These are phyloP conservation scores for Mechanitis messenoides DNA, from an alignment of 2,888 invertebrate species.

Conservation along the genomic window DNA sequence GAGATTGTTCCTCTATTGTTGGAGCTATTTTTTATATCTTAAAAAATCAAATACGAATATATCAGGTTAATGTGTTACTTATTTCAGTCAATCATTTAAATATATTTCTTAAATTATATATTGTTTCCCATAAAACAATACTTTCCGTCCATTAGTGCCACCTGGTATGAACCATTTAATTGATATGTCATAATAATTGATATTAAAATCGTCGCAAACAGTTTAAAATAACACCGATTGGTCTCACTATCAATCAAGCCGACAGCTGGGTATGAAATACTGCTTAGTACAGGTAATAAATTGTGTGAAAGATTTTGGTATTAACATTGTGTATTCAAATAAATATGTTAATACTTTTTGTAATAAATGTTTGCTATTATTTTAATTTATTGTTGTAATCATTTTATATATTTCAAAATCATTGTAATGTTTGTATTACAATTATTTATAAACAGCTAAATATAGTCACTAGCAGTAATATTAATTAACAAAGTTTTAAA, in stretches of 20 bases:
- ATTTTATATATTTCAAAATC: no score
- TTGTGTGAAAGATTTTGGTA: constrained; percentile 19
- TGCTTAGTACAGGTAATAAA: constrained; percentile 32
- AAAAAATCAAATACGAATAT: no score
- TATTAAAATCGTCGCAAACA: constrained; percentile 18
- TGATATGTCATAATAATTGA: constrained; percentile 14
- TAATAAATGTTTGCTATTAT: background rate
- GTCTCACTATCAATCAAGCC: constrained; percentile 16
- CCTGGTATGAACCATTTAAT: constrained; percentile 8
- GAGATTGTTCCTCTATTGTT: no score
- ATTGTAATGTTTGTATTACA: no score
- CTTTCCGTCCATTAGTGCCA: background rate
- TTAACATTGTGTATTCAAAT: background rate
- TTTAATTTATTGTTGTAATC: background rate
- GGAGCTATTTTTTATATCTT: no score
- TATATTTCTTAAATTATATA: background rate
- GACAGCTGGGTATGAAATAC: constrained; percentile 29
- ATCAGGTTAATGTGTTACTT: no score
- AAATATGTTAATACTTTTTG: background rate
- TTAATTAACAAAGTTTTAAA: no score
- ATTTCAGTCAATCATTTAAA: background rate
- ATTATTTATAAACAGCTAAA: no score
- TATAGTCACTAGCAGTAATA: no score
- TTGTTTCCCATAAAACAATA: background rate
- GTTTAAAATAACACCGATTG: constrained; percentile 14